A percentile compares a stretch with the other conserved stretches of the same genome.
These are phyloP conservation scores for Zaprionus lachaisei DNA, from an alignment of 1,140 invertebrate species.

Conservation along the genomic window DNA sequence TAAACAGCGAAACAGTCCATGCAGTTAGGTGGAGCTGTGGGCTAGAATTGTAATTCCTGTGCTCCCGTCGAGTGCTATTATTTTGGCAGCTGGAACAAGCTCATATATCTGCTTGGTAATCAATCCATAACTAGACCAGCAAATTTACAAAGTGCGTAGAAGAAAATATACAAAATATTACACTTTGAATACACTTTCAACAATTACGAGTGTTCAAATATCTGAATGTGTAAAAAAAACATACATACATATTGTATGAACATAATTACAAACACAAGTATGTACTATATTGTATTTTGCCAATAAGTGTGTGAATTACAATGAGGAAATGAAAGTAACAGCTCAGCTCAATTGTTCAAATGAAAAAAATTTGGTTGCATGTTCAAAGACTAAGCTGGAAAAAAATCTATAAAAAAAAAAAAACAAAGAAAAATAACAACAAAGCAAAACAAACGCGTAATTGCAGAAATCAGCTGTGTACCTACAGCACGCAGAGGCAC, in stretches of 20 bases:
- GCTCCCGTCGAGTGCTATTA: slow-evolving; percentile 58
- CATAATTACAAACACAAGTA: slow-evolving; percentile 10
- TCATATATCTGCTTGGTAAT: slow-evolving; percentile 20
- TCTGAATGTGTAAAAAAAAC: slow-evolving; percentile 6
- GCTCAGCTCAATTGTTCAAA: slow-evolving; percentile 18
- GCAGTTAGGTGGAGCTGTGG: slow-evolving; percentile 51
- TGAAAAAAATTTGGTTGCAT: slow-evolving; percentile 64
- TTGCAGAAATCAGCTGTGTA: slow-evolving; percentile 84
- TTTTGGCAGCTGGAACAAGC: slow-evolving; percentile 48
- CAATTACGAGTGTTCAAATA: slow-evolving; percentile 23
- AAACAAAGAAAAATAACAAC: slow-evolving; percentile 64
- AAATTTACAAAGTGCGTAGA: slow-evolving; percentile 64
- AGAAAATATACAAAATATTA: slow-evolving; percentile 23
- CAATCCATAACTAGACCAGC: slow-evolving; percentile 27
- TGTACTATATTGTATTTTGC: slow-evolving; percentile 7
- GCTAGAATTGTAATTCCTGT: slow-evolving; percentile 45
- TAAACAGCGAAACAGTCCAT: slow-evolving; percentile 47
- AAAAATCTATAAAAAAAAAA: slow-evolving; percentile 53
- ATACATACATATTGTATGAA: background rate
- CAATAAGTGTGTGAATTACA: slow-evolving; percentile 23
- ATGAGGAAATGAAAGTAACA: slow-evolving; percentile 73
- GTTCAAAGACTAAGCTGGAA: slow-evolving; percentile 65
- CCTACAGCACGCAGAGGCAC: slow-evolving; percentile 63
- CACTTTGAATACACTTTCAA: slow-evolving; percentile 31
- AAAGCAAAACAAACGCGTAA: slow-evolving; percentile 81